Conservation (phyloP, 2,797 vertebrate species). For the Helicolenus hilgendorfi region DNA sequence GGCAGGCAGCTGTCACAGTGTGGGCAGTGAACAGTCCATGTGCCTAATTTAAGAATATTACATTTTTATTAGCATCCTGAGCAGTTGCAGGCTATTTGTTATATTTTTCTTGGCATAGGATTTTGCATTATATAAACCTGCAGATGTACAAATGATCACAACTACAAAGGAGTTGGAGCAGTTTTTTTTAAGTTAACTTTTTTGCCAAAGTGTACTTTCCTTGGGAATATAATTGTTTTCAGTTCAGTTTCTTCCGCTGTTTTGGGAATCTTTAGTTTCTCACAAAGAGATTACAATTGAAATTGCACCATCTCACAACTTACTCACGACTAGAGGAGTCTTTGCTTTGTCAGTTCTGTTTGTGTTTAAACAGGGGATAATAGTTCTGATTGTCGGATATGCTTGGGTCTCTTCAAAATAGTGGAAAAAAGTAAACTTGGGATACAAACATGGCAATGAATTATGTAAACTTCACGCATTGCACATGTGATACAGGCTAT, state of each 20-base stretch:
- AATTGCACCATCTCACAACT: not conserved
- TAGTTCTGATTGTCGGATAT: not conserved
- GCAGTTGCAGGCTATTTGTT: conserved; percentile 10
- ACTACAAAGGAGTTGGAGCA: not conserved
- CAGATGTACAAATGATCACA: conserved; percentile 2
- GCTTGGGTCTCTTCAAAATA: conserved; percentile 1
- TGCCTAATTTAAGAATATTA: conserved; percentile 39
- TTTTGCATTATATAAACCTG: conserved; percentile 16
- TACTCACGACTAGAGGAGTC: not conserved
- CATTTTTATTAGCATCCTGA: conserved; percentile 19
- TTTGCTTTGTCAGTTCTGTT: too few species aligned
- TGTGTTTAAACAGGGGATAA: not conserved
- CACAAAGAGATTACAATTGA: not conserved
- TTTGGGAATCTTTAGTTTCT: not conserved
- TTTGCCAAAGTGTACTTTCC: not conserved
- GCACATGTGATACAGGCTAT: not conserved
- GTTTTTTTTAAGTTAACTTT: conserved; percentile 18
- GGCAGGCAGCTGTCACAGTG: conserved; percentile 54
- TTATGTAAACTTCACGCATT: conserved; percentile 11
- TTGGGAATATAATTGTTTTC: not conserved
- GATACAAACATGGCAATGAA: not conserved
- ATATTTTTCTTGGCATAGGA: not conserved
- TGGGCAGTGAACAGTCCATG: conserved; percentile 42
- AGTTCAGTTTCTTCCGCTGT: not conserved
- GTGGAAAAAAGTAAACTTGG: not conserved